These are phyloP conservation scores for Drosophila rubida DNA, from an alignment of 2,888 invertebrate species.

Conservation along the genomic window DNA sequence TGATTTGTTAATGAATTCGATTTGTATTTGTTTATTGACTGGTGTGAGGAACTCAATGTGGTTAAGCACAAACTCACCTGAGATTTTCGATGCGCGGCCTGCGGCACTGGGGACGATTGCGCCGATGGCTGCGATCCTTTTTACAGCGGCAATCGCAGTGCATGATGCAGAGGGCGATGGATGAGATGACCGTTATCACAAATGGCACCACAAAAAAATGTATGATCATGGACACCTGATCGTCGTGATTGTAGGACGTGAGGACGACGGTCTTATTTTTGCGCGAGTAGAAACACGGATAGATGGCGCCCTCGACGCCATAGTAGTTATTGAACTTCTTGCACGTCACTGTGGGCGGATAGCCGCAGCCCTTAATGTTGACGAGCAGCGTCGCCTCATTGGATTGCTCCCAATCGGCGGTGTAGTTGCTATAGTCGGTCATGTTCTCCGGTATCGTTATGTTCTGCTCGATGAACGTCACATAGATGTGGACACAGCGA, in stretches of 20 bases:
- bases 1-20: too few species aligned
- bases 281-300: conserved; percentile 95
- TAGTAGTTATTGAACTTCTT: conserved; percentile 91
- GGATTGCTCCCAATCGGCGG: conserved; percentile 84
- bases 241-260: conserved; percentile 92
- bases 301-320: conserved; percentile 90
- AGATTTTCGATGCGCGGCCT: conserved; percentile 87
- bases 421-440: conserved; percentile 84
- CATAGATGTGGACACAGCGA: conserved; percentile 89
- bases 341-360: conserved; percentile 94
- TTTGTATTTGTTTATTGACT: too few species aligned
- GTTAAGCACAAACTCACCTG: too few species aligned
- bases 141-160: conserved; percentile 93
- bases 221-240: conserved; percentile 92
- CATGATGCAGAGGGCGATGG: conserved; percentile 93
- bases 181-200: conserved; percentile 93
- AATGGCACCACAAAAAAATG: conserved; percentile 94
- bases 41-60: too few species aligned
- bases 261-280: conserved; percentile 93
- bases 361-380: conserved; percentile 96
- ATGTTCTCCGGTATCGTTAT: conserved; percentile 84
- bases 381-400: conserved; percentile 89
- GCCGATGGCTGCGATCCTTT: conserved; percentile 88
- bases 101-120: conserved; percentile 86
- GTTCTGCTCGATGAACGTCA: conserved; percentile 85